phyloP scores from a whole-genome alignment of 2,113 vertebrate genomes.

The Hippopotamus amphibius region DNA sequence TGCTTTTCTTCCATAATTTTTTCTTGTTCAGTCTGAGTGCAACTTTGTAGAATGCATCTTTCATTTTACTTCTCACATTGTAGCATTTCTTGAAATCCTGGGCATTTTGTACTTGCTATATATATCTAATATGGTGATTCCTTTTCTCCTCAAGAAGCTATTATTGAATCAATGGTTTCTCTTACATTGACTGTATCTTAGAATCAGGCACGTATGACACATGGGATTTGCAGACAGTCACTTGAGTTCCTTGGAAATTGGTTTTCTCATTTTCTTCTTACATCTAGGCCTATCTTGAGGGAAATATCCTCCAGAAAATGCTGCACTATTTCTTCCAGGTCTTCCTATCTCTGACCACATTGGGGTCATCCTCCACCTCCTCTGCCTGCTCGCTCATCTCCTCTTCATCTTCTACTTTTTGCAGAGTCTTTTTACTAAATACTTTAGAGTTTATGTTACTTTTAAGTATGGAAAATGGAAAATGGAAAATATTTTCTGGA shows the following conservation, averaged over 20 bases:
- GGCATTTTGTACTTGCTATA: background rate
- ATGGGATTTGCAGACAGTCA: background rate
- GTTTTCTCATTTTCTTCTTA: slow-evolving; percentile 86
- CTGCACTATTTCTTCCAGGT: slow-evolving; percentile 90
- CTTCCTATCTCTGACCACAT: slow-evolving; percentile 90
- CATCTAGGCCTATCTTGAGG: slow-evolving; percentile 90
- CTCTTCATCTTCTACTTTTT: slow-evolving; percentile 83
- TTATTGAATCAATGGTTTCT: background rate
- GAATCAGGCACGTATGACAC: background rate
- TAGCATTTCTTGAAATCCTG: background rate
- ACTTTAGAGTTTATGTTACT: slow-evolving; percentile 88
- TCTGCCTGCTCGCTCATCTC: slow-evolving; percentile 89
- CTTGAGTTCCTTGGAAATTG: background rate
- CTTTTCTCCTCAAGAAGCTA: background rate
- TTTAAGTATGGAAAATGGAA: slow-evolving; percentile 89
- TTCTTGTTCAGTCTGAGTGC: slow-evolving; percentile 92
- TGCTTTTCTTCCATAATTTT: slow-evolving; percentile 93
- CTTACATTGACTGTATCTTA: background rate
- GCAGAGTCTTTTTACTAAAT: slow-evolving; percentile 62
- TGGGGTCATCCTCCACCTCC: slow-evolving; percentile 84
- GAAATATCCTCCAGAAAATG: slow-evolving; percentile 91
- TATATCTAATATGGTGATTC: background rate
- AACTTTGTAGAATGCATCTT: slow-evolving; percentile 92
- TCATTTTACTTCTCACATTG: slow-evolving; percentile 86
- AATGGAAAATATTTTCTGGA: slow-evolving; percentile 68